phyloP scores from a whole-genome alignment of 2,113 vertebrate species.

The Corvus moneduloides region DNA sequence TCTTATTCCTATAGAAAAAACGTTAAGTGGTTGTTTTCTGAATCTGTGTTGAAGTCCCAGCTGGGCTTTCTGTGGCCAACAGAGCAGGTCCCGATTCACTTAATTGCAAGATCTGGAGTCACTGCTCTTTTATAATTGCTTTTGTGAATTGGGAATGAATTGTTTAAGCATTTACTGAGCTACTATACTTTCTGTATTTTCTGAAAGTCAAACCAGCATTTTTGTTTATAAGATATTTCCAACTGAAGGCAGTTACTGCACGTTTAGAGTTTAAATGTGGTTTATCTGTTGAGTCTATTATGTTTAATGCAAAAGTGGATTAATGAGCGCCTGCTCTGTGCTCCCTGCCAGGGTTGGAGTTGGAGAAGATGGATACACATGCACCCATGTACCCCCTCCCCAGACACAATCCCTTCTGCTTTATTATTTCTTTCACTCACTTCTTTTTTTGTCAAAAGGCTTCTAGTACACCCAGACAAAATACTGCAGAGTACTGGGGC shows the following conservation, averaged over 20 bases:
- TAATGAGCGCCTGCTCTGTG: neutral
- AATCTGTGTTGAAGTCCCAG: neutral
- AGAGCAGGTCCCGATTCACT: neutral
- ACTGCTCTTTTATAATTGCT: constrained; percentile 42
- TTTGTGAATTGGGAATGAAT: constrained; percentile 29
- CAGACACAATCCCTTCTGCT: neutral
- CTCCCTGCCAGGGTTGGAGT: neutral
- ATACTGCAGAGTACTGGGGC: neutral
- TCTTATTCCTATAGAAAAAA: neutral
- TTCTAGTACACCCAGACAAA: neutral
- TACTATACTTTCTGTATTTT: neutral
- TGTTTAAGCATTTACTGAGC: constrained; percentile 46
- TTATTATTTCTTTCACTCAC: neutral
- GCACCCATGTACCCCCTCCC: neutral
- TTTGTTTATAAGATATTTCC: neutral
- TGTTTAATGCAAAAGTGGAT: neutral
- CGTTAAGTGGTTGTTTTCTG: neutral
- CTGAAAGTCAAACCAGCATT: neutral
- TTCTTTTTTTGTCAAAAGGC: neutral
- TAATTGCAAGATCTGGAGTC: constrained; percentile 21
- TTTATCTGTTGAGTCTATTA: neutral
- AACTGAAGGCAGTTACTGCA: neutral
- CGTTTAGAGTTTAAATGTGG: neutral
- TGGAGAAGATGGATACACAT: neutral
- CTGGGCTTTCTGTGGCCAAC: neutral